A percentile compares a stretch with the other conserved stretches of the same genome.
Evolutionary conservation across 2,113 vertebrate species (phyloP).

Genomic region (Leptocoma aspasia): DNA sequence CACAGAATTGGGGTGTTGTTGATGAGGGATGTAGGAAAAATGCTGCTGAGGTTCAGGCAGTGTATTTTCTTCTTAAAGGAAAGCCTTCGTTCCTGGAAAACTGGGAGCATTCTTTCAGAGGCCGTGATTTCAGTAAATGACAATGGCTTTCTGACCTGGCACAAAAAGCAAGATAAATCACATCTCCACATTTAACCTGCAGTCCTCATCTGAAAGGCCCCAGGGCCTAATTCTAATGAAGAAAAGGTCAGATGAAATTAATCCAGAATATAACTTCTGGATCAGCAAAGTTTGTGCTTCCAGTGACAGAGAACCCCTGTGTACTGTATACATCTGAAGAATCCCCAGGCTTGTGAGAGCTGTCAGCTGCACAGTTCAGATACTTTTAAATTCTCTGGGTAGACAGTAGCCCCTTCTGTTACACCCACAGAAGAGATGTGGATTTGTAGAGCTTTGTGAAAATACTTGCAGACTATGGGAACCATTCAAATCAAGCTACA

Average conservation of each 20-base stretch:
- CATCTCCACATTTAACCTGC: not conserved
- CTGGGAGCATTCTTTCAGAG: not conserved
- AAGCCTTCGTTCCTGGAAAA: not conserved
- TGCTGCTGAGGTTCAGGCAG: not conserved
- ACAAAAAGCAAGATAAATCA: not conserved
- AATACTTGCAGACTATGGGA: not conserved
- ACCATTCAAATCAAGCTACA: not conserved
- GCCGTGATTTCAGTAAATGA: not conserved
- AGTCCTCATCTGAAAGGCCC: not conserved
- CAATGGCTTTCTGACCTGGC: not conserved
- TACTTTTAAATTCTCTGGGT: not conserved
- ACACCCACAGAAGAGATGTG: not conserved
- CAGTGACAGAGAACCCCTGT: not conserved
- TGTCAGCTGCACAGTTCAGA: not conserved
- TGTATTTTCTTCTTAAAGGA: not conserved
- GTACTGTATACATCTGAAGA: not conserved
- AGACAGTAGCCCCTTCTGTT: not conserved
- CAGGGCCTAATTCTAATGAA: not conserved
- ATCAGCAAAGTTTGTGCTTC: not conserved
- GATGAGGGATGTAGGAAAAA: not conserved
- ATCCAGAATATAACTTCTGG: not conserved
- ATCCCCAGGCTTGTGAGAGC: not conserved
- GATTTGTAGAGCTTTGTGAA: not conserved
- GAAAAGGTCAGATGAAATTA: not conserved
- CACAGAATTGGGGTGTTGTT: not conserved